phyloP scores from a whole-genome alignment of 2,888 invertebrate genomes.

The Dioctria rufipes region DNA sequence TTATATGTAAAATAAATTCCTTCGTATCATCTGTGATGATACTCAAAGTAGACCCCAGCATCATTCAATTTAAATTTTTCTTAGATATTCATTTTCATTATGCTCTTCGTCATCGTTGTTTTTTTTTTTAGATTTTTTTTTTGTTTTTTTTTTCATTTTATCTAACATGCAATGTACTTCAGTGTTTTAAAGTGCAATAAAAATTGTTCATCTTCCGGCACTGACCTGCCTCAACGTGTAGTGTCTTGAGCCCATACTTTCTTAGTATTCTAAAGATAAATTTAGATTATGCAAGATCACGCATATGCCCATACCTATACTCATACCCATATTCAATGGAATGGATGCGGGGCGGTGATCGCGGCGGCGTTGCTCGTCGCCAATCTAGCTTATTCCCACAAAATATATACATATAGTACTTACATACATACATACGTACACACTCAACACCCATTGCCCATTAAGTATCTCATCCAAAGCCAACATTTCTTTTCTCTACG shows the following conservation, averaged over 20 bases:
- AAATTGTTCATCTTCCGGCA: conserved; percentile 32
- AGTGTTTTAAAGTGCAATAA: conserved; percentile 1
- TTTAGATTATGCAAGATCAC: conserved; percentile 48
- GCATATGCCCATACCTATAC: background rate
- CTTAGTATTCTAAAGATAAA: conserved; percentile 36
- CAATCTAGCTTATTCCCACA: background rate
- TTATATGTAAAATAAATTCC: too few species aligned
- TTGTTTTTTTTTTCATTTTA: background rate
- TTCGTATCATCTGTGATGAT: too few species aligned
- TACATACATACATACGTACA: too few species aligned
- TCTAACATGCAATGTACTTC: background rate
- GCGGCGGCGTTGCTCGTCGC: too few species aligned
- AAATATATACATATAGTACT: background rate
- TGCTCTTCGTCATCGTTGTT: too few species aligned
- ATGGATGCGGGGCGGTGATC: too few species aligned
- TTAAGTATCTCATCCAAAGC: background rate
- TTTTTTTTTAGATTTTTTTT: too few species aligned
- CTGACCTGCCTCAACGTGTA: conserved; percentile 28
- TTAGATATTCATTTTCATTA: too few species aligned
- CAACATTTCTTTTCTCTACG: conserved; percentile 27
- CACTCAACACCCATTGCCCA: too few species aligned
- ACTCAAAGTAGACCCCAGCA: too few species aligned
- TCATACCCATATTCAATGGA: background rate
- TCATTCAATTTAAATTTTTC: too few species aligned
- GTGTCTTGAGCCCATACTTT: conserved; percentile 20